Percentiles rank a stretch among this genome's conserved stretches.
These are phyloP conservation scores for Furcula furcula DNA, from an alignment of 2,888 invertebrate genomes.

Conservation along the genomic window DNA sequence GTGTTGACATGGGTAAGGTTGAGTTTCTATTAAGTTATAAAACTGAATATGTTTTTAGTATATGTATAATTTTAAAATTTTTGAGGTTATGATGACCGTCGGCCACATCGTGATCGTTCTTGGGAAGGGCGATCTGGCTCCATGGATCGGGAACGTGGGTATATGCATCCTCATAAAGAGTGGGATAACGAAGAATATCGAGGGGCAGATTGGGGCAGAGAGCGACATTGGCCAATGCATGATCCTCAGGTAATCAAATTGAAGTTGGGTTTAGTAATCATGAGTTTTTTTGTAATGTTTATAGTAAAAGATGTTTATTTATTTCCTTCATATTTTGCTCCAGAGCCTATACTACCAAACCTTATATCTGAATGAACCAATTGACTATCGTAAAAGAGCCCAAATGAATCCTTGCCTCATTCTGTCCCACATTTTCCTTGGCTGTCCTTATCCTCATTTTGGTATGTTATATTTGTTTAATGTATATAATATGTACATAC, in stretches of 20 bases:
- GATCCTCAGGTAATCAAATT: slow-evolving; percentile 60
- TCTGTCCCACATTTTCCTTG: slow-evolving; percentile 77
- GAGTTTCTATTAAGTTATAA: slow-evolving; percentile 5
- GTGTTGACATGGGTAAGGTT: slow-evolving; percentile 64
- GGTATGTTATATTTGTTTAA: slow-evolving; percentile 54
- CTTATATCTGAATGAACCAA: slow-evolving; percentile 66
- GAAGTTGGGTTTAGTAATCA: not conserved
- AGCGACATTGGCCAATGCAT: slow-evolving; percentile 74
- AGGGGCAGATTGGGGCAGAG: slow-evolving; percentile 74
- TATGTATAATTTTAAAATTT: slow-evolving; percentile 5
- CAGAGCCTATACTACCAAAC: slow-evolving; percentile 64
- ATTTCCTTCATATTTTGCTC: slow-evolving; percentile 35
- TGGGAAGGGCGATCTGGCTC: slow-evolving; percentile 80
- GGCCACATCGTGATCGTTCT: slow-evolving; percentile 76
- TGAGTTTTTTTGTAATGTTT: not conserved
- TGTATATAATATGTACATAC: not conserved
- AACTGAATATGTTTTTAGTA: not conserved
- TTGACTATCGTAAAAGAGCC: slow-evolving; percentile 66
- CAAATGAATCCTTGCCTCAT: slow-evolving; percentile 62
- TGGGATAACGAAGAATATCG: slow-evolving; percentile 81
- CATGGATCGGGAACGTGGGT: slow-evolving; percentile 70
- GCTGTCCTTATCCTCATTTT: slow-evolving; percentile 73
- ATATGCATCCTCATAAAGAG: slow-evolving; percentile 74
- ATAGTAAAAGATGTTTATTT: not conserved
- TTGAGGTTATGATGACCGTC: slow-evolving; percentile 74